These are phyloP conservation scores for Synanceia verrucosa DNA, from an alignment of 2,797 vertebrate species.

Conservation along the genomic window DNA sequence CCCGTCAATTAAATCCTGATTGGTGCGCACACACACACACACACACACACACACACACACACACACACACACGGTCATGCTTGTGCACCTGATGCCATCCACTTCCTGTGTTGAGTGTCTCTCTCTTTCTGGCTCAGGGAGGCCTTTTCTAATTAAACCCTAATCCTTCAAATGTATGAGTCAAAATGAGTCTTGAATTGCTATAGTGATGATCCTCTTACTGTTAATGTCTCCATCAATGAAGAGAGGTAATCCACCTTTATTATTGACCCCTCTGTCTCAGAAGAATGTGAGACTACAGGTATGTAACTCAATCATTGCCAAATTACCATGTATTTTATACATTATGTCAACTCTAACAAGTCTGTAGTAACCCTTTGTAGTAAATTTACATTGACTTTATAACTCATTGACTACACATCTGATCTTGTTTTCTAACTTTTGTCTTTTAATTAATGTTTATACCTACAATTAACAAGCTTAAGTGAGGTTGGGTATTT, in stretches of 20 bases:
- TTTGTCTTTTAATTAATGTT: too few species aligned
- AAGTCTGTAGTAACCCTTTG: background rate
- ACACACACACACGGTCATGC: constrained; percentile 27
- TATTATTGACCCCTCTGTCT: constrained; percentile 3
- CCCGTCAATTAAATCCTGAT: constrained; percentile 80
- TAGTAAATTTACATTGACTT: background rate
- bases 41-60: constrained; percentile 38
- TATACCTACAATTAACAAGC: too few species aligned
- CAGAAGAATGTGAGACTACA: background rate
- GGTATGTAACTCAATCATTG: background rate
- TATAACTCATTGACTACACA: background rate
- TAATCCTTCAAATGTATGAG: constrained; percentile 48
- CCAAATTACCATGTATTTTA: background rate
- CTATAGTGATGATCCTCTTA: constrained; percentile 50
- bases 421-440: too few species aligned
- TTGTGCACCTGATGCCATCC: constrained; percentile 47
- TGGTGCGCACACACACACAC: constrained; percentile 58
- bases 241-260: constrained; percentile 24
- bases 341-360: background rate
- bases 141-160: constrained; percentile 53
- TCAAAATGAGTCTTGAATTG: constrained; percentile 44
- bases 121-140: constrained; percentile 29
- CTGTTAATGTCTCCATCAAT: constrained; percentile 29
- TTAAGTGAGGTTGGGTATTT: too few species aligned
- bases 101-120: constrained; percentile 39